These are phyloP conservation scores for Catocala sponsa DNA, from an alignment of 2,888 invertebrate species.

Conservation along the genomic window DNA sequence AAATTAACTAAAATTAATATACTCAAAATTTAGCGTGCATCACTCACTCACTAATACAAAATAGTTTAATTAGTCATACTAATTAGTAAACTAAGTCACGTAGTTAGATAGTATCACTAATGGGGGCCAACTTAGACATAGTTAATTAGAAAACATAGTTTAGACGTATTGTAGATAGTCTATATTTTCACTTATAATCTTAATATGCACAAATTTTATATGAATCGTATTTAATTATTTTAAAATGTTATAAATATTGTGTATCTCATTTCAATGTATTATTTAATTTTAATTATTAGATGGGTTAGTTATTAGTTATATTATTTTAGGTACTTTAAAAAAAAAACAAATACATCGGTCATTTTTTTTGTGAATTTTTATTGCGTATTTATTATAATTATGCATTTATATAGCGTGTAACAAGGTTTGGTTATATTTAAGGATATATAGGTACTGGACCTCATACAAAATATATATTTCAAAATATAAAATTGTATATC, in stretches of 20 bases:
- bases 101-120: constrained; percentile 70
- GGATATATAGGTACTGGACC: too few species aligned
- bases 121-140: constrained; percentile 81
- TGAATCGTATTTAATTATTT: constrained; percentile 13
- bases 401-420: too few species aligned
- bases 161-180: constrained; percentile 45
- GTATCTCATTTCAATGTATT: too few species aligned
- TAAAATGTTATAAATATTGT: neutral
- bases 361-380: too few species aligned
- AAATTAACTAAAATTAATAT: too few species aligned
- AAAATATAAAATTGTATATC: too few species aligned
- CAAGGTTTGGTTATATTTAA: too few species aligned
- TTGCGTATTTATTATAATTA: too few species aligned
- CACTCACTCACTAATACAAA: constrained; percentile 37
- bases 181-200: constrained; percentile 45
- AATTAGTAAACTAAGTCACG: constrained; percentile 55
- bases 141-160: constrained; percentile 52
- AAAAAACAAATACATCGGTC: too few species aligned
- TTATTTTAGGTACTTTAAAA: constrained; percentile 2
- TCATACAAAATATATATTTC: too few species aligned
- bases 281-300: neutral
- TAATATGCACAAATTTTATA: constrained; percentile 48
- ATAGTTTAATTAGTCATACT: constrained; percentile 27
- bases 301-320: neutral
- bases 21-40: constrained; percentile 34